Conservation (phyloP, 2,113 vertebrate species). For the Mystacornis crossleyi region DNA sequence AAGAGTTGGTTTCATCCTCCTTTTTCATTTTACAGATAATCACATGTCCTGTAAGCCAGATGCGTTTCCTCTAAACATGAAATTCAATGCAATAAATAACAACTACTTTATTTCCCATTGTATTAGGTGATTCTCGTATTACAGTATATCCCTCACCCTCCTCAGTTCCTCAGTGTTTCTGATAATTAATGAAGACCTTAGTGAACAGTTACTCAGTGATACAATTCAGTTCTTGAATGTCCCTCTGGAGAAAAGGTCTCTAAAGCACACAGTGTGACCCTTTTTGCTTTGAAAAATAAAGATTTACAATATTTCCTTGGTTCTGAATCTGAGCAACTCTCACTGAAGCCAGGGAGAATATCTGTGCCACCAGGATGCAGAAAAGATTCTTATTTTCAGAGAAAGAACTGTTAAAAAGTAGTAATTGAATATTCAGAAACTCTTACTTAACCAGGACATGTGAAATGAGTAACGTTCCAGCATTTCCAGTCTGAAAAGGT, state of each 20-base stretch:
- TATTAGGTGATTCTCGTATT: background rate
- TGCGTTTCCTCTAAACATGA: background rate
- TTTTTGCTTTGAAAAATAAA: background rate
- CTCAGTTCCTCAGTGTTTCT: background rate
- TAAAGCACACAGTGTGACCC: background rate
- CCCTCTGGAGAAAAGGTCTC: background rate
- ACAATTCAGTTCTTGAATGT: background rate
- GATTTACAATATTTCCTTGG: background rate
- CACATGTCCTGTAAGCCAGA: background rate
- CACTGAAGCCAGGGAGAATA: background rate
- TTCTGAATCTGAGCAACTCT: background rate
- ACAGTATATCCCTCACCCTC: background rate
- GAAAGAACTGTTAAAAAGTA: background rate
- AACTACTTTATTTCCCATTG: background rate
- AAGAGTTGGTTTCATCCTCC: background rate
- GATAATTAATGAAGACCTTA: background rate
- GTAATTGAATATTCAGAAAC: background rate
- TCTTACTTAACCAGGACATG: background rate
- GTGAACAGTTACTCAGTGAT: background rate
- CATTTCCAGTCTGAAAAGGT: background rate
- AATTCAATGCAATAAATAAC: background rate
- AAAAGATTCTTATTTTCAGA: background rate
- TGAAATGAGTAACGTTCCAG: background rate
- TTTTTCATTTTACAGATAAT: background rate
- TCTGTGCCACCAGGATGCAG: background rate